These are phyloP conservation scores for Dryobota labecula DNA, from an alignment of 2,888 invertebrate species.

Conservation along the genomic window DNA sequence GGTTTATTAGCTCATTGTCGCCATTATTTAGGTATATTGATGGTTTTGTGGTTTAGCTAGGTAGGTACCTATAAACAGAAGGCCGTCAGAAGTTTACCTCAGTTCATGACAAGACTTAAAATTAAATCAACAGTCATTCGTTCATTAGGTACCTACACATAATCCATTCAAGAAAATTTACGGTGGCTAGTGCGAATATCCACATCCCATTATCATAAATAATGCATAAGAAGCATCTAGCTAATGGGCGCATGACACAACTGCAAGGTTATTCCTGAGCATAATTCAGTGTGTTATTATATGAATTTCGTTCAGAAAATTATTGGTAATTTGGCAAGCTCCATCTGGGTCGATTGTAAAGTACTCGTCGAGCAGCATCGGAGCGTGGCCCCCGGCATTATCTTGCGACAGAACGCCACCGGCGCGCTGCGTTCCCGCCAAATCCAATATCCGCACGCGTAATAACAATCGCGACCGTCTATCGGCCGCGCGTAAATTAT, in stretches of 20 bases:
- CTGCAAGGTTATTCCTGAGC: conserved; percentile 42
- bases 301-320: conserved; percentile 56
- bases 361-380: conserved; percentile 55
- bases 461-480: conserved; percentile 90
- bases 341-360: conserved; percentile 66
- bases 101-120: background rate
- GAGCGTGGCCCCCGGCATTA: conserved; percentile 71
- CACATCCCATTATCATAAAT: conserved; percentile 28
- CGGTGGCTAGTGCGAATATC: conserved; percentile 22
- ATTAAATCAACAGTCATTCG: conserved; percentile 1
- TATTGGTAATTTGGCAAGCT: conserved; percentile 62
- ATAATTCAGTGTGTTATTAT: conserved; percentile 57
- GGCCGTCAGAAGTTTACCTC: background rate
- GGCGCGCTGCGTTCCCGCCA: conserved; percentile 78
- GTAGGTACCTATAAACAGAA: background rate
- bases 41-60: background rate
- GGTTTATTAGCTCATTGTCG: background rate
- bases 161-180: conserved; percentile 13
- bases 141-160: no score
- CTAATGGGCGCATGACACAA: conserved; percentile 42
- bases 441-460: conserved; percentile 89
- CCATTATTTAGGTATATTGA: background rate
- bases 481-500: conserved; percentile 90
- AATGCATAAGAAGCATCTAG: conserved; percentile 49
- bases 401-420: conserved; percentile 79